These are phyloP conservation scores for Ochropacha duplaris DNA, from an alignment of 2,888 invertebrate species.

Conservation along the genomic window DNA sequence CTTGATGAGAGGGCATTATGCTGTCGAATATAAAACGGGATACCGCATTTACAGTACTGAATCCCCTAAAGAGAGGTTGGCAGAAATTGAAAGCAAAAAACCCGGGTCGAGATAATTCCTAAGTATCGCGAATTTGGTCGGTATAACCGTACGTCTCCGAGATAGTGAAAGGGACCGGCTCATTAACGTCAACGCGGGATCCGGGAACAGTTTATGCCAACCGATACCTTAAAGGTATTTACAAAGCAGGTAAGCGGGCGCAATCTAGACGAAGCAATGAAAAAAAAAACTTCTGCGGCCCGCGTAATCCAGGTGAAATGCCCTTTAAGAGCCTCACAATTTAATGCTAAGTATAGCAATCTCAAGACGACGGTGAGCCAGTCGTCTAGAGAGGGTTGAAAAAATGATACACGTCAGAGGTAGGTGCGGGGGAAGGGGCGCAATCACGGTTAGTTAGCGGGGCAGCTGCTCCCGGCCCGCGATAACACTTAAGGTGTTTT, in stretches of 20 bases:
- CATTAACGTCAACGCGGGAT: conserved; percentile 76
- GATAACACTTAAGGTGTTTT: conserved; percentile 66
- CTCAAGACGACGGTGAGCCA: conserved; percentile 65
- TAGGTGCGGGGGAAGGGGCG: conserved; percentile 33
- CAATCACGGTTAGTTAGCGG: conserved; percentile 72
- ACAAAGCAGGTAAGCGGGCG: conserved; percentile 71
- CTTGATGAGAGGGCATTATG: conserved; percentile 69
- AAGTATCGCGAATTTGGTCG: conserved; percentile 58
- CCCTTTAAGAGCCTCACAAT: conserved; percentile 75
- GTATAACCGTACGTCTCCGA: conserved; percentile 71
- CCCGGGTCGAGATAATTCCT: conserved; percentile 54
- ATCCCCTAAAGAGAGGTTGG: conserved; percentile 55
- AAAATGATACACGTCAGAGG: conserved; percentile 68
- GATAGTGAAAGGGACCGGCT: conserved; percentile 74
- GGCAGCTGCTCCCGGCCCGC: conserved; percentile 65
- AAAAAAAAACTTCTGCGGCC: conserved; percentile 56
- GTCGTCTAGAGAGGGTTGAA: conserved; percentile 67
- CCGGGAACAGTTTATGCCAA: conserved; percentile 66
- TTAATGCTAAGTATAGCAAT: conserved; percentile 80
- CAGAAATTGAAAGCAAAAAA: conserved; percentile 52
- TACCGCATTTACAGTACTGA: conserved; percentile 50
- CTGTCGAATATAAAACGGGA: conserved; percentile 66
- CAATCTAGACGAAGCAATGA: conserved; percentile 64
- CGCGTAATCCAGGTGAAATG: conserved; percentile 69
- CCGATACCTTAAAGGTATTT: conserved; percentile 80